Base-by-base conservation (phyloP, 2,113 vertebrate genomes). In the Ceyx margarethae region DNA sequence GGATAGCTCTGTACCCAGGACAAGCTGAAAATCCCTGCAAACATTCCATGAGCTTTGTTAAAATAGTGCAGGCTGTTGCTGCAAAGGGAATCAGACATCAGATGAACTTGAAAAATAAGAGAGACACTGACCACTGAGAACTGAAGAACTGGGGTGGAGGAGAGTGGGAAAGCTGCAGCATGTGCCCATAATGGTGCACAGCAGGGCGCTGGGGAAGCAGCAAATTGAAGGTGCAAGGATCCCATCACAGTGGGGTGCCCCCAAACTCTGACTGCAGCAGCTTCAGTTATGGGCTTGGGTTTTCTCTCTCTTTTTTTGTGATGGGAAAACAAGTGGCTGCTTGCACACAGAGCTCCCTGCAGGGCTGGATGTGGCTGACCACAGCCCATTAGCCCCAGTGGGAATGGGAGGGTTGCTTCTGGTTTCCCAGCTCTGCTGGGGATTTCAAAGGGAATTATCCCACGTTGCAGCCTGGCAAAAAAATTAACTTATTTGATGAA, bases 391-490 rank as follows among this genome's bases (percentile, higher is more conserved):
- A 84, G 35, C 53, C 45, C 40, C 40, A 26, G 19, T 83, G 79
- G 87, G 72, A 73, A 76, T 0, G 0, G 65, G 40, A 86, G 51
- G 15, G 54, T 51, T 62, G 50, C 60, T 66, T 31, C 56, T 23
- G 26, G 42, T 46, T 81, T 51, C 73, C 33, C 54, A 51, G 0
- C 40, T 33, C n/a, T 33, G 71, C 75, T 43, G 60, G 80, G 45
- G n/a, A 13, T 86, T 95, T 91, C 90, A 90, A 84, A 89, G 61
- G n/a, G 69, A 88, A 81, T 89, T 91, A 78, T 84, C 85, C 61
- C 77, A 88, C 1, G 1, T 79, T 43, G 31, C 56, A 91, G 66
- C 77, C 73, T 80, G 62, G 45, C 13, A 64, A 71, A 77, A 54
- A 54, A 85, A 46, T 18, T 1, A 65, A 8, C 31, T 61, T 88